Evolutionary conservation across 2,113 vertebrate genomes (phyloP).

Genomic region (Indicator indicator): DNA sequence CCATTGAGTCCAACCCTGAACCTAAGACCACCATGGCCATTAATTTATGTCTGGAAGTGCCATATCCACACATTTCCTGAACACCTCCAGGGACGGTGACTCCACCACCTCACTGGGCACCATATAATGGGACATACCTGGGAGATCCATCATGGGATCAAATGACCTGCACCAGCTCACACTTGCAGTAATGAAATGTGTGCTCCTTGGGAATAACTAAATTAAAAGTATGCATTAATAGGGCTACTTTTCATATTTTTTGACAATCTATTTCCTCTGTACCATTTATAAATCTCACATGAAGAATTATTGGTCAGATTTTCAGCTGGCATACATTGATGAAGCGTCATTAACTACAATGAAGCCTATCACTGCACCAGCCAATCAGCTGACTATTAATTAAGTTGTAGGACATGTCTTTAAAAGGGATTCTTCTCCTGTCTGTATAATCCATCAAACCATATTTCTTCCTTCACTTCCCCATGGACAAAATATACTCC

Average conservation of each 20-base stretch:
- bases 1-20: no score
- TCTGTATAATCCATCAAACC: background rate
- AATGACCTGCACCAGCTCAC: background rate
- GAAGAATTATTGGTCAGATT: conserved; percentile 31
- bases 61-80: no score
- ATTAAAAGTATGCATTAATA: conserved; percentile 47
- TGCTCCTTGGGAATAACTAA: conserved; percentile 28
- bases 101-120: no score
- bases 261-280: conserved; percentile 22
- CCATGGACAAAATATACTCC: background rate
- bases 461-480: conserved; percentile 24
- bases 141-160: background rate
- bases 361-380: conserved; percentile 20
- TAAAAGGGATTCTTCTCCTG: background rate
- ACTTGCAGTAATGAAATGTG: background rate
- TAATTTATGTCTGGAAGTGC: no score
- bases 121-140: background rate
- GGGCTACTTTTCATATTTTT: conserved; percentile 38
- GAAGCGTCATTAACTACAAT: conserved; percentile 30
- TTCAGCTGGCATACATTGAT: conserved; percentile 24
- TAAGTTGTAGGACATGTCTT: conserved; percentile 26
- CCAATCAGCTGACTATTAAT: conserved; percentile 48
- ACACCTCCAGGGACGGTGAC: no score
- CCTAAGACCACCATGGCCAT: no score
- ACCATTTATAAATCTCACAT: conserved; percentile 46